phyloP scores from a whole-genome alignment of 2,797 vertebrate genomes.

The Gymnocypris eckloni region DNA sequence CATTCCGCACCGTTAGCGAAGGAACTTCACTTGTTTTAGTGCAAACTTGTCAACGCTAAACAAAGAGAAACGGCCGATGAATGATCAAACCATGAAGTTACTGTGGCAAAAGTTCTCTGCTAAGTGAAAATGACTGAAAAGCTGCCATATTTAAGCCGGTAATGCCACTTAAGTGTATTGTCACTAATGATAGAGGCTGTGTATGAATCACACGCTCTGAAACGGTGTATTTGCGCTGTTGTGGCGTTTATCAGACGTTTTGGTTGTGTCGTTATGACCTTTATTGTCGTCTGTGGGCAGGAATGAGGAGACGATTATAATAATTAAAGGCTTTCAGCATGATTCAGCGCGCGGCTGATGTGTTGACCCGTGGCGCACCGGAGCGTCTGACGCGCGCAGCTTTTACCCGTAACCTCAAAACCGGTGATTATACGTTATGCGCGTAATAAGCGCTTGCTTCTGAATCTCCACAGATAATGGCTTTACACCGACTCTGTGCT shows the following conservation, averaged over 20 bases:
- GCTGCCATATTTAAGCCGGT: neutral
- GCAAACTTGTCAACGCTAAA: neutral
- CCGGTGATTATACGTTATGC: slow-evolving; percentile 35
- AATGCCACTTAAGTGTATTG: neutral
- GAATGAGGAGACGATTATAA: slow-evolving; percentile 39
- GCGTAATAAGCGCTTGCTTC: neutral
- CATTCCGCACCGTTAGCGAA: neutral
- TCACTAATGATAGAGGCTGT: neutral
- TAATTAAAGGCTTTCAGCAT: slow-evolving; percentile 57
- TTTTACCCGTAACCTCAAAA: slow-evolving; percentile 49
- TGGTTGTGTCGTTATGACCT: neutral
- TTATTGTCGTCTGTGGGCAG: slow-evolving; percentile 19
- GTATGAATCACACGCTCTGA: neutral
- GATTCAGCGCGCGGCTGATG: slow-evolving; percentile 24
- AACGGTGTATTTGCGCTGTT: neutral
- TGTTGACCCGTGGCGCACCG: slow-evolving; percentile 19
- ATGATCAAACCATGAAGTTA: accelerated
- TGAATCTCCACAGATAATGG: neutral
- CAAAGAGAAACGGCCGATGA: neutral
- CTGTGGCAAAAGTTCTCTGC: neutral
- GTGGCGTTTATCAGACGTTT: neutral
- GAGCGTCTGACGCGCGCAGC: slow-evolving; percentile 18
- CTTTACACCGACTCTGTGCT: neutral
- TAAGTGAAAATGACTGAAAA: neutral
- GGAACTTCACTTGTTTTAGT: neutral